Percentiles rank a stretch among this genome's conserved stretches.
Evolutionary conservation across 2,113 vertebrate species (phyloP).

Genomic region (Zapornia atra): DNA sequence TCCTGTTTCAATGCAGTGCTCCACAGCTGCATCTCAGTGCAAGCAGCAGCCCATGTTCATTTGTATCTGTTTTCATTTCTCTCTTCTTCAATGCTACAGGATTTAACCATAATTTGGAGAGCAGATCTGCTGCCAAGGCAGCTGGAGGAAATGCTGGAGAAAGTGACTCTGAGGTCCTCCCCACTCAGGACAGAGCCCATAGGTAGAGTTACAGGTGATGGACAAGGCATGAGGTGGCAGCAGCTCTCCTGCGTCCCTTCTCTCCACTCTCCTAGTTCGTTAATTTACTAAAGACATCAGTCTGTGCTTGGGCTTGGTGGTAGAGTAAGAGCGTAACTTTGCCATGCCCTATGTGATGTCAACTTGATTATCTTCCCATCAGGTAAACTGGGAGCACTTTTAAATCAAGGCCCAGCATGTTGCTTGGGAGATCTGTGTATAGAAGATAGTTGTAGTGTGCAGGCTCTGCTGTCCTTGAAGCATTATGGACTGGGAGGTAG

Average conservation of each 20-base stretch:
- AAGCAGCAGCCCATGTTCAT: neutral
- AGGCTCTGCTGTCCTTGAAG: neutral
- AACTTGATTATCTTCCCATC: neutral
- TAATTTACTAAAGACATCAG: neutral
- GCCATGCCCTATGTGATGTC: neutral
- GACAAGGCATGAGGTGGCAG: neutral
- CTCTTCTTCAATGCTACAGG: neutral
- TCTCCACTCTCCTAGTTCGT: neutral
- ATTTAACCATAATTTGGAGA: neutral
- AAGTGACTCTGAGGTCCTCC: neutral
- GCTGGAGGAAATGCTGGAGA: neutral
- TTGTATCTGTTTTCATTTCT: neutral
- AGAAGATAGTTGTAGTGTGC: neutral
- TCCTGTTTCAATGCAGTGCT: neutral
- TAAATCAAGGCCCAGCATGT: neutral
- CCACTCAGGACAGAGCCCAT: neutral
- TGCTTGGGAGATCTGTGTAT: neutral
- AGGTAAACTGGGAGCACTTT: neutral
- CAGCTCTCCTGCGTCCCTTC: neutral
- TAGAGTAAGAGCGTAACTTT: neutral
- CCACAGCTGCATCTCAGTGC: neutral
- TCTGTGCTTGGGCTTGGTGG: neutral
- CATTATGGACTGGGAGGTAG: rapidly evolving
- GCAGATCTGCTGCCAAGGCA: neutral
- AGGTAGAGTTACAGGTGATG: neutral